A percentile compares a stretch with the other conserved stretches of the same genome.
Evolutionary conservation across 2,888 invertebrate genomes (phyloP).

Genomic region (Smittia aterrima): DNA sequence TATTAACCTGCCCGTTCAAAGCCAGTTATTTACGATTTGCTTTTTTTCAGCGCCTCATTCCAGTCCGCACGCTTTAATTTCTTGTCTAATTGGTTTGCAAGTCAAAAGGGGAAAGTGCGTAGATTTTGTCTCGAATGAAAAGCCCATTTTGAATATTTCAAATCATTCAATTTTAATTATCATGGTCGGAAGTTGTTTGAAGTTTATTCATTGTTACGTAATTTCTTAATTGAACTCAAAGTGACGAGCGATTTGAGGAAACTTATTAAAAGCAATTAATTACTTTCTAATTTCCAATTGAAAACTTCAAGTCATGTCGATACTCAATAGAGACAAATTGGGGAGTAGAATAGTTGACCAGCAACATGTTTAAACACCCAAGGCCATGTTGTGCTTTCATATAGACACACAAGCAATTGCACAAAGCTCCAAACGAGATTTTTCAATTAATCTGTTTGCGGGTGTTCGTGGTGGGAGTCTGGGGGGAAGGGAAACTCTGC

Average conservation of each 20-base stretch:
- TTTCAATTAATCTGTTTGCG: neutral
- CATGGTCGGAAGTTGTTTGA: too few relatives aligned
- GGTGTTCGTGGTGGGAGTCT: neutral
- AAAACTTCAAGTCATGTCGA: neutral
- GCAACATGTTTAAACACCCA: neutral
- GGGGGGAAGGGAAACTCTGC: neutral
- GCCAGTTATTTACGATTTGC: neutral
- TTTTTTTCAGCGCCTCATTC: constrained; percentile 8
- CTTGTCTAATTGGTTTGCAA: neutral
- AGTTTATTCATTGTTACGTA: too few relatives aligned
- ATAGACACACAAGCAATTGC: neutral
- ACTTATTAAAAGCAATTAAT: neutral
- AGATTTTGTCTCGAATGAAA: too few relatives aligned
- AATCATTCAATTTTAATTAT: too few relatives aligned
- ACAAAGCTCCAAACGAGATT: neutral
- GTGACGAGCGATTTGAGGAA: neutral
- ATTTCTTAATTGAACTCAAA: too few relatives aligned
- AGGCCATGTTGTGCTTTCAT: neutral
- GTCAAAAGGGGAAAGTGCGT: too few relatives aligned
- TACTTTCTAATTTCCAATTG: neutral
- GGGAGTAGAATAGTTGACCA: neutral
- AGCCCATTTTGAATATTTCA: too few relatives aligned
- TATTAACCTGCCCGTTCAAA: neutral
- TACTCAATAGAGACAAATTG: neutral
- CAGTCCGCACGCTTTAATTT: constrained; percentile 3